These are phyloP conservation scores for Corythornis vintsioides DNA, from an alignment of 2,113 vertebrate species.

Conservation along the genomic window DNA sequence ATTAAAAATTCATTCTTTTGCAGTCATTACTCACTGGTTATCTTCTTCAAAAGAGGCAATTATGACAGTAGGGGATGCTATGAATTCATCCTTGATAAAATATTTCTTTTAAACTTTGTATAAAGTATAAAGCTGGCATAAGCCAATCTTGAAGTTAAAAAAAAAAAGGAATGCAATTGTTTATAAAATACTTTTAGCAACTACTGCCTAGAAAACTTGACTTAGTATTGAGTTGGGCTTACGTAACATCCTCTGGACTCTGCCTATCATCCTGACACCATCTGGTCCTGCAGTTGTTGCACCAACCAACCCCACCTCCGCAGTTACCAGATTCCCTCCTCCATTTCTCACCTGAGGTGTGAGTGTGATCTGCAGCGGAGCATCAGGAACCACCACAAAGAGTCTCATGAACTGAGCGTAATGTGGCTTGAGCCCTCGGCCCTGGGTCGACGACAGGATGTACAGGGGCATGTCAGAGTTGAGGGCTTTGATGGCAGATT, in stretches of 20 bases:
- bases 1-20: background rate
- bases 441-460: constrained; percentile 92
- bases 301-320: background rate
- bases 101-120: background rate
- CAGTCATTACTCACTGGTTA: background rate
- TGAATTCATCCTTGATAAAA: background rate
- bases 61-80: background rate
- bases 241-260: background rate
- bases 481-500: constrained; percentile 90
- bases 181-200: background rate
- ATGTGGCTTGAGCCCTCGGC: constrained; percentile 92
- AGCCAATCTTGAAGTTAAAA: background rate
- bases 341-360: constrained; percentile 87
- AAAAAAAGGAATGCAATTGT: background rate
- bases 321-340: background rate
- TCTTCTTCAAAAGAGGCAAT: background rate
- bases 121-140: background rate
- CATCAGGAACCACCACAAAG: constrained; percentile 93
- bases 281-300: background rate
- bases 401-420: constrained; percentile 93
- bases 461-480: constrained; percentile 97
- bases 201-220: background rate
- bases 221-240: background rate
- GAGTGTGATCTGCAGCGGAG: constrained; percentile 89
- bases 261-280: too few species aligned